These are phyloP conservation scores for Perizoma affinitatum DNA, from an alignment of 2,888 invertebrate genomes.

Conservation along the genomic window DNA sequence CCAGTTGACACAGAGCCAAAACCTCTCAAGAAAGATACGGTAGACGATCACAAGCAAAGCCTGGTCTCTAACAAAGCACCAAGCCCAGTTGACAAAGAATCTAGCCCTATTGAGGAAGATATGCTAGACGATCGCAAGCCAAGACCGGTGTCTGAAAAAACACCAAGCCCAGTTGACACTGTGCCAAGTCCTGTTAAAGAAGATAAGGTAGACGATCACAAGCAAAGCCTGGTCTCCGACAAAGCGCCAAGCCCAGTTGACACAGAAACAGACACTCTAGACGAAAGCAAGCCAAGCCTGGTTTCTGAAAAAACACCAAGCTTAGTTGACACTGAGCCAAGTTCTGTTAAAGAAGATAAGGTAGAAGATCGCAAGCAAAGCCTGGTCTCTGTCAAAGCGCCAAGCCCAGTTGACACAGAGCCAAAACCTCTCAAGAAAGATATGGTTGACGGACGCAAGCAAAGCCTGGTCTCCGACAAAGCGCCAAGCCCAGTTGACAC, in stretches of 20 bases:
- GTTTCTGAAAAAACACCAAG: neutral
- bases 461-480: too few relatives aligned
- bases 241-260: slow-evolving; percentile 7
- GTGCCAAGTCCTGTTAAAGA: slow-evolving; percentile 20
- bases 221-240: neutral
- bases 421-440: slow-evolving; percentile 14
- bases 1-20: too few relatives aligned
- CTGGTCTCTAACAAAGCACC: neutral
- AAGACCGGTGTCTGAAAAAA: slow-evolving; percentile 17
- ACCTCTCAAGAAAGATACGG: too few relatives aligned
- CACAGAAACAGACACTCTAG: too few relatives aligned
- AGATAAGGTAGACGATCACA: neutral
- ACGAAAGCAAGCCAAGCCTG: too few relatives aligned
- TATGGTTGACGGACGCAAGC: too few relatives aligned
- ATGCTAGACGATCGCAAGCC: slow-evolving; percentile 7
- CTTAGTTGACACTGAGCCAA: neutral
- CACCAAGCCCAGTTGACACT: slow-evolving; percentile 16
- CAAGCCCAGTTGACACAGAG: too few relatives aligned
- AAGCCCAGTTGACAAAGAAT: slow-evolving; percentile 6
- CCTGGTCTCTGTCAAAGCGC: neutral
- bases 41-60: slow-evolving; percentile 3
- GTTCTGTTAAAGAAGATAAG: slow-evolving; percentile 4
- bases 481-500: too few relatives aligned
- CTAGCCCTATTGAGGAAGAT: slow-evolving; percentile 16
- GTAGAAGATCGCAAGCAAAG: too few relatives aligned